Base-by-base conservation (phyloP, 2,113 vertebrate species). In the Mus spicilegus region DNA sequence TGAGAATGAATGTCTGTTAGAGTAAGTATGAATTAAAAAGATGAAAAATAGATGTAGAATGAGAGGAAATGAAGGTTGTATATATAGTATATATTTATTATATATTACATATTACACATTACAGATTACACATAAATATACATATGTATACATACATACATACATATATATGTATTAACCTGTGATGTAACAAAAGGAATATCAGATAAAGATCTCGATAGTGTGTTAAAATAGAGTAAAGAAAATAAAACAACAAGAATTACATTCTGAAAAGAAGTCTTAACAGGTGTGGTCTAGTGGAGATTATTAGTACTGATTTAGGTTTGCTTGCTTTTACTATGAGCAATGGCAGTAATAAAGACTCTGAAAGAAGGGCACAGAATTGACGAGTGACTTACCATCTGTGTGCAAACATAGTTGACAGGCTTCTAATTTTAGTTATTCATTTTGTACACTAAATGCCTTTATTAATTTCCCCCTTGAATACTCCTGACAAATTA, bases 401-500 rank as follows among this genome's bases (percentile, higher is more conserved):
- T 88, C 63, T 82, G 56, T 51, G 61, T 73, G 63, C 75, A 78
- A 95, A 85, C 1, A 36, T 49, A 94, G 63, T 72, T 36, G 7
- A 94, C 36, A 58, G 42, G 4, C 90, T 97, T 94, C 92, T 93
- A 56, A 95, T 92, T 87, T 90, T 76, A 92, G 12, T 61, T 72
- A 84, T 75, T 85, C 20, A 67, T 85, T 80, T 93, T 85, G 82
- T 84, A 19, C 86, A 90, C 82, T 78, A 84, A 65, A 42, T 72
- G 12, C 26, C 42, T 82, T 84, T 87, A 81, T 65, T 94, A 22
- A 90, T 90, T 93, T 91, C 67, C 56, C 28, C 26, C 39, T 90
- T 96, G 82, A 92, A 85, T 69, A 94, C 49, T 13, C 11, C 78
- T 72, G 36, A 93, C 77, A 33, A 95, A 86, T 95, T 95, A 91